Evolutionary conservation across 2,113 vertebrate genomes (phyloP), one percentile per base, ranked within the genome.

Genomic region (Scomber japonicus): DNA sequence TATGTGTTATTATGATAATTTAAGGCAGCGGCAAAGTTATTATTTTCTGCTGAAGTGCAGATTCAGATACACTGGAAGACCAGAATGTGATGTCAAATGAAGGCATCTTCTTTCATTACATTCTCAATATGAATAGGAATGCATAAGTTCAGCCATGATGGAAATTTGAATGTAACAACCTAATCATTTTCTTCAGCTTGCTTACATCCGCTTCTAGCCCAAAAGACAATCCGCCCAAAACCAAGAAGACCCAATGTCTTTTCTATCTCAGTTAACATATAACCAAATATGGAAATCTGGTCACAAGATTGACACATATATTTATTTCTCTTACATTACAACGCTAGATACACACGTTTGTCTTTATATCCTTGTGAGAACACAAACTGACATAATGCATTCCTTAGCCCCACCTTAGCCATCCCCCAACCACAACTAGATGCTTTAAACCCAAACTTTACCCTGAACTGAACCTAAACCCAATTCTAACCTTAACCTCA

Each of bases 21-120:
- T 72, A 59, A 78, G 77, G 80, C 86, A 76, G 81, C 19, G 61
- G 83, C 45, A 45, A 68, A 86, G 72, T 84, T 90, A 78, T 91
- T 83, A 82, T 88, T 89, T 92, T 91, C 80, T 90, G 90, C 91
- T 92, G 87, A 91, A 76, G 76, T 87, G 90, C 85, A 82, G 53
- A 91, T 92, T 88, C 78, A 85, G 60, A 75, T 89, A 75, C 59
- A 68, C 71, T 77, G 45, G 60, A 78, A 71, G 66, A 59, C 75
- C 71, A 75, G 72, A 65, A 63, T 64, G 73, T 86, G 81, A 73
- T 86, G 73, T 85, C 75, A 83, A 64, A 35, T 81, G 80, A 85
- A 83, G 66, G 69, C 50, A 40, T 85, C 78, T 75, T 88, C 74
- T 89, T 88, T 86, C 84, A 84, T 75, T 78, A 84, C 63, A 71